Evolutionary conservation across 2,113 vertebrate species (phyloP).

Genomic region (Pseudorectes ferrugineus): DNA sequence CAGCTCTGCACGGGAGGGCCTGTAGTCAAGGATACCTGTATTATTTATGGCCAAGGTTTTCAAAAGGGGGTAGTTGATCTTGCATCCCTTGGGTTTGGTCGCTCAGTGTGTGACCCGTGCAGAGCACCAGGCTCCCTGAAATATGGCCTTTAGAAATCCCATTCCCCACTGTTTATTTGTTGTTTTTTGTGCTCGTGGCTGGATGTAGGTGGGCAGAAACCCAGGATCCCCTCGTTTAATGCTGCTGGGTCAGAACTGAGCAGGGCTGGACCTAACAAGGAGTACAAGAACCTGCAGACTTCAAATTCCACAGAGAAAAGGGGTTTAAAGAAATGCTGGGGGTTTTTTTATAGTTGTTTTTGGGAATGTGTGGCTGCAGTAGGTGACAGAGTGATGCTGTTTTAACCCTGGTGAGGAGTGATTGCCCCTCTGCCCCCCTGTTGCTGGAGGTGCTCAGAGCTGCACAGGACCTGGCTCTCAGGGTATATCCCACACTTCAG

Average conservation of each 20-base stretch:
- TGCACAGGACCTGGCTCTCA: not conserved
- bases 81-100: not conserved
- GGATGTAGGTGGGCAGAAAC: not conserved
- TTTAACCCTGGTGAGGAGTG: not conserved
- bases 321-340: not conserved
- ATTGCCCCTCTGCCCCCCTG: not conserved
- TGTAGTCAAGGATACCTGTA: slow-evolving; percentile 38
- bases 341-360: accelerated
- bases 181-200: not conserved
- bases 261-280: accelerated
- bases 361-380: not conserved
- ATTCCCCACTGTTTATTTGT: not conserved
- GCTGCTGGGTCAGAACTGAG: not conserved
- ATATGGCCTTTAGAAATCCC: not conserved
- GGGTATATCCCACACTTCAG: accelerated
- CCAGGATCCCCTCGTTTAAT: not conserved
- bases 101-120: not conserved
- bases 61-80: not conserved
- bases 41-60: slow-evolving; percentile 31
- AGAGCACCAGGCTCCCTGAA: not conserved
- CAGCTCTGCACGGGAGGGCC: not conserved
- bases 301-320: not conserved
- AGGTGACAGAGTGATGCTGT: not conserved
- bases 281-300: not conserved
- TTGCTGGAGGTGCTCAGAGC: not conserved